These are phyloP conservation scores for Muscicapa adusta DNA, from an alignment of 2,113 vertebrate genomes.

Conservation along the genomic window DNA sequence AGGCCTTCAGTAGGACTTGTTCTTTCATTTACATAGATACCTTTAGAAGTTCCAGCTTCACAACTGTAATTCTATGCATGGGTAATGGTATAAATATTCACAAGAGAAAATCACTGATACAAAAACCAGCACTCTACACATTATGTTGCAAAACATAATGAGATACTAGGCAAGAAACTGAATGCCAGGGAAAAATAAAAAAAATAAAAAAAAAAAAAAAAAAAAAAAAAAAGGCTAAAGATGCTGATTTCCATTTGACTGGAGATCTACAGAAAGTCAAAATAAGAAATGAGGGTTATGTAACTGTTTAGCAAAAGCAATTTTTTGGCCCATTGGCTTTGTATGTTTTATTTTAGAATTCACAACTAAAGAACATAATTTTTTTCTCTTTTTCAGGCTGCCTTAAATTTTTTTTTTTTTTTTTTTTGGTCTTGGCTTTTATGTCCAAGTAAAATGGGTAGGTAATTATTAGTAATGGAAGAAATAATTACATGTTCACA, in stretches of 20 bases:
- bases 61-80: not conserved
- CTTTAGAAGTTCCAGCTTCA: not conserved
- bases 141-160: not conserved
- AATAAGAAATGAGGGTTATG: slow-evolving; percentile 6
- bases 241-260: not conserved
- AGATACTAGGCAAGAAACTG: not conserved
- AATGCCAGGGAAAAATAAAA: not conserved
- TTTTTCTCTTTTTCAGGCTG: not conserved
- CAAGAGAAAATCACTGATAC: not conserved
- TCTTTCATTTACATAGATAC: not conserved
- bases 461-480: slow-evolving; percentile 45
- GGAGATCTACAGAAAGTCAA: not conserved
- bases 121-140: not conserved
- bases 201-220: not conserved
- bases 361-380: not conserved
- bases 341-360: slow-evolving; percentile 19
- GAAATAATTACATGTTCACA: slow-evolving; percentile 41
- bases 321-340: slow-evolving; percentile 46
- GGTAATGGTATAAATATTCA: not conserved
- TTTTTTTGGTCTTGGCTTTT: not conserved
- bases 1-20: not conserved
- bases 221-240: not conserved
- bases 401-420: not conserved
- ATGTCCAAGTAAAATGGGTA: not conserved
- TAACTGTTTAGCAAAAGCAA: slow-evolving; percentile 15